These are phyloP conservation scores for Sylvilagus bachmani DNA, from an alignment of 2,113 vertebrate species.

Conservation along the genomic window DNA sequence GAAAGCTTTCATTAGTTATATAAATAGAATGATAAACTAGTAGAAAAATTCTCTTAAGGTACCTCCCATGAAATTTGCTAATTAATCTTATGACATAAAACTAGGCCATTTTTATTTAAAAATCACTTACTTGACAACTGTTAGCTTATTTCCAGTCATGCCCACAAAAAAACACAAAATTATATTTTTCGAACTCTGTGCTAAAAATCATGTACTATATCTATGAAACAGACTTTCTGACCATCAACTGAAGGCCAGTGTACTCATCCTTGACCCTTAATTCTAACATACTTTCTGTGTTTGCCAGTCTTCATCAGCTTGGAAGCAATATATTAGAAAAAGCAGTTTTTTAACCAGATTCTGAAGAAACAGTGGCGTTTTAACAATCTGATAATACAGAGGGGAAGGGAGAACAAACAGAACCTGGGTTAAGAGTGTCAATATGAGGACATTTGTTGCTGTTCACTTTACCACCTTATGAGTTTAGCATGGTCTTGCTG, in stretches of 20 bases:
- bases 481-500: not conserved
- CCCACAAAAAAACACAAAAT: constrained; percentile 40
- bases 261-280: not conserved
- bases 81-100: not conserved
- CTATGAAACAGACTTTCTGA: not conserved
- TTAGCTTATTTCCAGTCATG: not conserved
- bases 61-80: constrained; percentile 10
- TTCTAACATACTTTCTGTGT: not conserved
- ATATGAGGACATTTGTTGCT: not conserved
- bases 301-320: not conserved
- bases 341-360: not conserved
- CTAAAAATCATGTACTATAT: not conserved
- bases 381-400: not conserved
- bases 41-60: not conserved
- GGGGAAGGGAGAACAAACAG: not conserved
- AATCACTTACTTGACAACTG: not conserved
- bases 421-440: not conserved
- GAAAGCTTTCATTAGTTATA: constrained; percentile 25
- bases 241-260: not conserved
- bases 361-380: not conserved
- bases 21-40: constrained; percentile 32
- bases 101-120: not conserved
- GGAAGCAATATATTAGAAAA: not conserved
- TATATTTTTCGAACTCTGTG: constrained; percentile 15
- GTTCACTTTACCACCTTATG: not conserved